Base-by-base conservation (phyloP, 2,797 vertebrate genomes). In the Pterois miles region DNA sequence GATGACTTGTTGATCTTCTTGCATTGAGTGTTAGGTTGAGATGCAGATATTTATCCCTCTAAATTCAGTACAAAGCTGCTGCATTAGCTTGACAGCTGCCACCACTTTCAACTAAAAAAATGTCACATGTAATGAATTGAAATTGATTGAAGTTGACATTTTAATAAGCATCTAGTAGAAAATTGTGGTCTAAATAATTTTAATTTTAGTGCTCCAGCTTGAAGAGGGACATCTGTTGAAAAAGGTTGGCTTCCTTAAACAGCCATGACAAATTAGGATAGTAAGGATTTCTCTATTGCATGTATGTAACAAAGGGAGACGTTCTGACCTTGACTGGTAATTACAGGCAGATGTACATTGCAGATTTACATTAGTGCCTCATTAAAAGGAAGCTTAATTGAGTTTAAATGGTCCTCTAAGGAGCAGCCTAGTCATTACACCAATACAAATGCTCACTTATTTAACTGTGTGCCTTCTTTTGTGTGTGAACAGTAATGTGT, bases 361-460 rank as follows among this genome's bases (percentile, higher is more conserved):
- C 22, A 40, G 34, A 64, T 36, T 4, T 22, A 34, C 66, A 81
- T 71, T 57, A 75, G 57, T 46, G 63, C 52, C 20, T 74, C 22
- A 18, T 68, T 78, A 56, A 65, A 76, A 33, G 2, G 33, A 29
- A 53, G 13, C 33, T 67, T 80, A 64, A 78, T 65, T 73, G 33
- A 71, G 59, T 75, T 38, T 74, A 20, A 71, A 78, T 70, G 58
- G 53, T 53, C 65, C 36, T 57, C 33, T 10, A 6, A 78, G 63
- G 54, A 71, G 2, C 18, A 2, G 22, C 11, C 10, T 60, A 10
- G 80, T 73, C 31, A 73, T 74, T 64, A 16, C 22, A 36, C 12
- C 18, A n/a, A 10, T 27, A 29, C 29, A 50, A 64, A 77, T 57
- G 62, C 40, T 71, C 36, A 60, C 64, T 69, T 65, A 22, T 72